Evolutionary conservation across 2,888 invertebrate species (phyloP).

Genomic region (Cabera pusaria): DNA sequence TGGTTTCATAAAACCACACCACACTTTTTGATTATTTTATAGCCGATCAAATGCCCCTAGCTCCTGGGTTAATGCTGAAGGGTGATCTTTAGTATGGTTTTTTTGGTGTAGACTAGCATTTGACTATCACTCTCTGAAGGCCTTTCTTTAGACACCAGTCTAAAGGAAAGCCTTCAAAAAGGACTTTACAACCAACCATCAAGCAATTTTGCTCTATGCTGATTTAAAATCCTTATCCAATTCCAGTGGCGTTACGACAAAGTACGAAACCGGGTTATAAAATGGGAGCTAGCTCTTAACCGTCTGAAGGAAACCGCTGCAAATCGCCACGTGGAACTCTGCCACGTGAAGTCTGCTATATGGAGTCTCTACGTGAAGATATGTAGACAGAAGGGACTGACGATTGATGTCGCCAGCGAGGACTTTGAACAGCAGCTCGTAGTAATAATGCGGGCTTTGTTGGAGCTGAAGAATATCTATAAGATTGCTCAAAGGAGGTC

Average conservation of each 20-base stretch:
- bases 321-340: conserved; percentile 78
- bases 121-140: too few species aligned
- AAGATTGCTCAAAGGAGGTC: conserved; percentile 67
- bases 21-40: too few species aligned
- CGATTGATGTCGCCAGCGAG: conserved; percentile 60
- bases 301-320: conserved; percentile 83
- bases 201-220: too few species aligned
- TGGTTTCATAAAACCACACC: too few species aligned
- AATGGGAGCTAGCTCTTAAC: conserved; percentile 85
- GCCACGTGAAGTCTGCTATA: conserved; percentile 81
- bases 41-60: too few species aligned
- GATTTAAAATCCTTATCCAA: background rate
- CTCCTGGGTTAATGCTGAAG: too few species aligned
- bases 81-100: too few species aligned
- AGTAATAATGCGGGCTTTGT: conserved; percentile 84
- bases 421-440: conserved; percentile 85
- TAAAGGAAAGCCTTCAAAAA: too few species aligned
- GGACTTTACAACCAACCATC: too few species aligned
- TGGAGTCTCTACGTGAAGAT: conserved; percentile 86
- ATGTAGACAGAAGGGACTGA: conserved; percentile 80
- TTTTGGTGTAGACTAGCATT: too few species aligned
- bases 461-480: conserved; percentile 78
- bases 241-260: conserved; percentile 82
- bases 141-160: too few species aligned
- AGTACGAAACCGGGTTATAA: conserved; percentile 81